Percentiles rank a stretch among this genome's conserved stretches.
phyloP scores from a whole-genome alignment of 2,797 vertebrate genomes.

The Cossypha dichroa region DNA sequence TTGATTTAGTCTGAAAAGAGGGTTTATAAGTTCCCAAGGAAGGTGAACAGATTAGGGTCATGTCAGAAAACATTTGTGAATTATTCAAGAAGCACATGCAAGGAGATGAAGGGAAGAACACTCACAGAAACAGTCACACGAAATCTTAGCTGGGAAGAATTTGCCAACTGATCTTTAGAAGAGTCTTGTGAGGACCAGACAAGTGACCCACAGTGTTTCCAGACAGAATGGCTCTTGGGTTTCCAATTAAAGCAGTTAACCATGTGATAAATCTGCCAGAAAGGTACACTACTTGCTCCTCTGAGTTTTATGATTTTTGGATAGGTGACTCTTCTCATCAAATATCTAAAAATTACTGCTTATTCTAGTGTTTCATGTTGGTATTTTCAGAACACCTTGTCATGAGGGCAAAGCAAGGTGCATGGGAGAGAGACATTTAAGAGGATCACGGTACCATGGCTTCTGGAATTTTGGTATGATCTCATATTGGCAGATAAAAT shows the following conservation, averaged over 20 bases:
- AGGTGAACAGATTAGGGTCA: background rate
- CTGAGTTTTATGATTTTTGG: background rate
- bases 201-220: background rate
- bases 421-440: background rate
- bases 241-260: background rate
- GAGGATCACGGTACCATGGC: background rate
- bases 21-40: background rate
- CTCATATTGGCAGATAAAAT: background rate
- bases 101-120: background rate
- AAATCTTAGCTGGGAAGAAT: background rate
- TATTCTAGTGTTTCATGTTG: background rate
- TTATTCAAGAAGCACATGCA: background rate
- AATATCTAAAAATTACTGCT: background rate
- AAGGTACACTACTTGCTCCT: background rate
- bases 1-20: background rate
- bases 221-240: background rate
- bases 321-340: background rate
- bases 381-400: background rate
- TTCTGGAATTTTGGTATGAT: background rate
- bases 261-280: background rate
- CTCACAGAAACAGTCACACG: background rate
- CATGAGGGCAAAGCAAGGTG: background rate
- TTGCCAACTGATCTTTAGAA: background rate
- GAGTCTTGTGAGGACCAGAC: background rate
- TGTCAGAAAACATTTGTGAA: background rate